Base-by-base conservation (phyloP, 2,888 invertebrate species). In the Agrochola lychnidis region DNA sequence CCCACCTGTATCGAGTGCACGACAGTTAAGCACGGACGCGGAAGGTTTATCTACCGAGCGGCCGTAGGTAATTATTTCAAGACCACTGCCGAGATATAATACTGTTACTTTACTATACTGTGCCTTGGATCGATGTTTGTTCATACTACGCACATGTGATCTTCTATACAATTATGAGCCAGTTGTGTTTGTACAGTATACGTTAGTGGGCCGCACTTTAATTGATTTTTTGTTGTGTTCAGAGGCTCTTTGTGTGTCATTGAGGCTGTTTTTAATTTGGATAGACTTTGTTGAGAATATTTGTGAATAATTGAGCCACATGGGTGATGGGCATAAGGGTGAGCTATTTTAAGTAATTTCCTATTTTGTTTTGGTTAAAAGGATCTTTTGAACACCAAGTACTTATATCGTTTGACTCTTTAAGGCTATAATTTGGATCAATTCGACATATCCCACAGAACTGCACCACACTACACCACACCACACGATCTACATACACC, bases 141-240 rank as follows among this genome's bases (percentile, higher is more conserved):
- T 61, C 64, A 85, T 16, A 76, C 48, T 64, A 71, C 73, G 73
- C 78, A 73, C 79, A 77, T 78, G 73, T 82, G 85, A 85, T 85
- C 66, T 82, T 78, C 78, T 64, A 83, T 82, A 73, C 63, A 83
- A 68, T 83, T 57, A 51, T 78, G 73, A 45, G 25, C 79, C 83
- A 85, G 25, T 71, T 74, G 69, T 83, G 71, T 83, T 85, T 83
- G 79, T 48, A 69, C 68, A 71, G 56, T 64, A 30, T 30, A n/a
- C 36, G 62, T 76, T 53, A 82, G 73, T 82, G 40, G 53, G 73
- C n/a, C 85, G 45, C 48, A 25, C 16, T 48, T 70, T 85, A 59
- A 82, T 82, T 82, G 68, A 45, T 56, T 67, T 81, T n/a, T 70
- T 82, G 70, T 36, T 64, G 78, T 71, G 64, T 48, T 70, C 53